Percentiles rank a stretch among this genome's conserved stretches.
These are phyloP conservation scores for Hybos culiciformis DNA, from an alignment of 2,888 invertebrate species.

Conservation along the genomic window DNA sequence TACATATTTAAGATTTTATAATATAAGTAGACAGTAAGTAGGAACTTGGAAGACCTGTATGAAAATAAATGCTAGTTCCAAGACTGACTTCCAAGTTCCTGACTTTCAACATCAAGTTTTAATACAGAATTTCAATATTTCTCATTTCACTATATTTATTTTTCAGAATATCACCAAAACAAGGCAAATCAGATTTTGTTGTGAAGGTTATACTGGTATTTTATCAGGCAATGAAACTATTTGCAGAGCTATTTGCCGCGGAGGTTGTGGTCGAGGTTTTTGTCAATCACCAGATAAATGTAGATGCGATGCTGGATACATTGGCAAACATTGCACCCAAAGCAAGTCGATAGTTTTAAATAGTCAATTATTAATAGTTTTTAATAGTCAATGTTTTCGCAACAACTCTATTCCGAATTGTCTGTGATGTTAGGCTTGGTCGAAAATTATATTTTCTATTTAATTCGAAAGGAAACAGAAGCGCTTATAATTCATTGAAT, in stretches of 20 bases:
- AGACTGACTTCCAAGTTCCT: too few relatives aligned
- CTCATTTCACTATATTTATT: slow-evolving; percentile 7
- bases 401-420: background rate
- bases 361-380: background rate
- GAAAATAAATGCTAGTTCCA: too few relatives aligned
- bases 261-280: slow-evolving; percentile 34
- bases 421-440: background rate
- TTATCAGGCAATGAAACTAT: slow-evolving; percentile 29
- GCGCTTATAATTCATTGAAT: too few relatives aligned
- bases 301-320: slow-evolving; percentile 41
- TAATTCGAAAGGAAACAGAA: too few relatives aligned
- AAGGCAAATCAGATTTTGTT: slow-evolving; percentile 56
- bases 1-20: too few relatives aligned
- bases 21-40: too few relatives aligned
- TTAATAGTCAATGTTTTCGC: background rate
- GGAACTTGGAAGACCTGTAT: too few relatives aligned
- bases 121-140: too few relatives aligned
- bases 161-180: slow-evolving; percentile 54
- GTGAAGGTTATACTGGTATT: slow-evolving; percentile 55
- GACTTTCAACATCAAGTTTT: too few relatives aligned
- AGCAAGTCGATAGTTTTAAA: slow-evolving; percentile 19
- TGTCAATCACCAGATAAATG: slow-evolving; percentile 49
- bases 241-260: slow-evolving; percentile 33
- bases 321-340: slow-evolving; percentile 30
- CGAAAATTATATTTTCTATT: too few relatives aligned